Conservation (phyloP, 2,888 invertebrate genomes). For the Aphodius sticticus region DNA sequence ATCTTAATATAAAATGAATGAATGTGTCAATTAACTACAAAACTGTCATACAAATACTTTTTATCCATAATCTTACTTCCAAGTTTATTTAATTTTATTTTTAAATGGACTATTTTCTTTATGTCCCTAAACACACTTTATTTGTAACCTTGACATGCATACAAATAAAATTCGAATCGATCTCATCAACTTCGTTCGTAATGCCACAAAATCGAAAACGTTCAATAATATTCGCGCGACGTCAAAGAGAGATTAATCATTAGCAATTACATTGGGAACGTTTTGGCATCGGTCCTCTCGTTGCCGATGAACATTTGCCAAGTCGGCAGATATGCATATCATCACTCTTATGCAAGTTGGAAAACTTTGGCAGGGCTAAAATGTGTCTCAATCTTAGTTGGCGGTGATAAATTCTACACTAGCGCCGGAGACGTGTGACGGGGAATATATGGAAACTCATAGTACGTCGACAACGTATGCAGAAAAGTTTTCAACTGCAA, state of each 20-base stretch:
- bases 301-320: background rate
- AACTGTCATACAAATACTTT: too few relatives aligned
- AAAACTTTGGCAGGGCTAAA: background rate
- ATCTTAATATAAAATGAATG: too few relatives aligned
- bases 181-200: too few relatives aligned
- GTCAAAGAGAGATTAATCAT: background rate
- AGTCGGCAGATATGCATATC: background rate
- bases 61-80: too few relatives aligned
- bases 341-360: slow-evolving; percentile 4
- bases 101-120: too few relatives aligned
- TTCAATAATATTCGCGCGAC: too few relatives aligned
- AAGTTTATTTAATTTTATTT: too few relatives aligned
- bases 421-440: background rate
- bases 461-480: background rate
- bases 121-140: too few relatives aligned
- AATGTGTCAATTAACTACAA: too few relatives aligned
- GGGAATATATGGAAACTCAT: background rate
- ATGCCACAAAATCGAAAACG: too few relatives aligned
- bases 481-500: background rate
- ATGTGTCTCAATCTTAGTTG: slow-evolving; percentile 4
- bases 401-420: background rate
- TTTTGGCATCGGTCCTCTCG: background rate
- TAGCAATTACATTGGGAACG: background rate
- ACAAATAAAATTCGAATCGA: too few relatives aligned
- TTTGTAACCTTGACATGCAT: too few relatives aligned